These are phyloP conservation scores for Drosophila borborema DNA, from an alignment of 2,888 invertebrate species.

Conservation along the genomic window DNA sequence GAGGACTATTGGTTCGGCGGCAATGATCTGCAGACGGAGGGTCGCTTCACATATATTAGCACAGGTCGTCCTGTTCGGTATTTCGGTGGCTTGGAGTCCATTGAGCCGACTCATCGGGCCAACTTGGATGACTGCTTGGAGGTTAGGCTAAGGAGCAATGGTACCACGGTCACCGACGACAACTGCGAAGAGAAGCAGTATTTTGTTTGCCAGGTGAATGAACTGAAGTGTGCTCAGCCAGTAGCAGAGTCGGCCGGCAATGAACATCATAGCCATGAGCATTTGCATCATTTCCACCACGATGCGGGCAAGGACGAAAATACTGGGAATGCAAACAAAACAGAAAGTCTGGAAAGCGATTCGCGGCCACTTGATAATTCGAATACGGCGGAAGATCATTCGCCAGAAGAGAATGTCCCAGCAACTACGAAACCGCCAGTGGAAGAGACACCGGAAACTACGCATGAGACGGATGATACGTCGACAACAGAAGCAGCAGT, in stretches of 20 bases:
- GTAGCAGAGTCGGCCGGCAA: background rate
- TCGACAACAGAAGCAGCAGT: background rate
- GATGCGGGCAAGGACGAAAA: constrained; percentile 36
- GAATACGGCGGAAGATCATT: constrained; percentile 48
- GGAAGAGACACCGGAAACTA: background rate
- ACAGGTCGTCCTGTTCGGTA: constrained; percentile 47
- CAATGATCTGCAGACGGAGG: constrained; percentile 63
- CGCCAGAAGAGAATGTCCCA: background rate
- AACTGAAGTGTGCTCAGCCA: constrained; percentile 43
- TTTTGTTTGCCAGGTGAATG: constrained; percentile 50
- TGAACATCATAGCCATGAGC: constrained; percentile 64
- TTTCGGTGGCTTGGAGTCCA: constrained; percentile 25
- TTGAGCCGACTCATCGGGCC: constrained; percentile 55
- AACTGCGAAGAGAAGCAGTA: constrained; percentile 62
- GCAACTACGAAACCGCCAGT: background rate
- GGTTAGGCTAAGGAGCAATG: constrained; percentile 49
- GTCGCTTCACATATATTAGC: constrained; percentile 62
- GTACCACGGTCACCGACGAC: constrained; percentile 53
- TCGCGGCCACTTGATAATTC: constrained; percentile 64
- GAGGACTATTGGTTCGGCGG: constrained; percentile 71
- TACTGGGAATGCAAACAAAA: constrained; percentile 9
- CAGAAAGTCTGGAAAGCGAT: constrained; percentile 52
- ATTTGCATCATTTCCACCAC: constrained; percentile 73
- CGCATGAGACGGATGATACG: too few relatives aligned
- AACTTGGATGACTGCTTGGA: constrained; percentile 70